These are phyloP conservation scores for Synaphobranchus kaupii DNA, from an alignment of 2,797 vertebrate species.

Conservation along the genomic window DNA sequence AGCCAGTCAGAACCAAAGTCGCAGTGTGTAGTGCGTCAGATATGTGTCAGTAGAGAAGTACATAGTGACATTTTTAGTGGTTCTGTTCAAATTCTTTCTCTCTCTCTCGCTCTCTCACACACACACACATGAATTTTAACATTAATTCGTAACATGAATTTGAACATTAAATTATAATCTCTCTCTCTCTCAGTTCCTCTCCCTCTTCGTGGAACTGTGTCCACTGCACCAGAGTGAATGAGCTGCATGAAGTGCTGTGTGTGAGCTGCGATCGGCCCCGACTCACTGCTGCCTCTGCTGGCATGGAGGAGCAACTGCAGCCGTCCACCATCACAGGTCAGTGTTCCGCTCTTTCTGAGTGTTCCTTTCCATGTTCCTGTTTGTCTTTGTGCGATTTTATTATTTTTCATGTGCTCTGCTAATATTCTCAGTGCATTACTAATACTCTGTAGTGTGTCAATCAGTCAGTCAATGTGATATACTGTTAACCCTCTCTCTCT, in stretches of 20 bases:
- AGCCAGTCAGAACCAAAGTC: neutral
- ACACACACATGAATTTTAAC: no score
- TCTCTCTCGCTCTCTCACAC: neutral
- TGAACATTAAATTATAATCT: neutral
- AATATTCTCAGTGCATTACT: neutral
- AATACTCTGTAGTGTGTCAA: neutral
- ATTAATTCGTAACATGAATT: no score
- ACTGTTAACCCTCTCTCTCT: neutral
- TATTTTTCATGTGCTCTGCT: neutral
- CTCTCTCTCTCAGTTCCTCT: constrained; percentile 55
- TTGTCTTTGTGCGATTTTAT: neutral
- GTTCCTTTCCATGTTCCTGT: neutral
- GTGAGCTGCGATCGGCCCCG: constrained; percentile 77
- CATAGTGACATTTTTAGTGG: neutral
- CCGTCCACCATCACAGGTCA: constrained; percentile 63
- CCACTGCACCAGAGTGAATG: constrained; percentile 76
- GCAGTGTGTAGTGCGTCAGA: neutral
- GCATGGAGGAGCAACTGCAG: constrained; percentile 58
- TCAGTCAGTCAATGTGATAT: no score
- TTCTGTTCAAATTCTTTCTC: neutral
- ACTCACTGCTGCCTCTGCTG: constrained; percentile 52
- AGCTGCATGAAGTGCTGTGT: constrained; percentile 76
- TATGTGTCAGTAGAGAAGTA: neutral
- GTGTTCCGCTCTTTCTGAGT: constrained; percentile 15
- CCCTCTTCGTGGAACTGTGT: constrained; percentile 75